Conservation (phyloP, 2,888 invertebrate species). For the Microchrysa polita region DNA sequence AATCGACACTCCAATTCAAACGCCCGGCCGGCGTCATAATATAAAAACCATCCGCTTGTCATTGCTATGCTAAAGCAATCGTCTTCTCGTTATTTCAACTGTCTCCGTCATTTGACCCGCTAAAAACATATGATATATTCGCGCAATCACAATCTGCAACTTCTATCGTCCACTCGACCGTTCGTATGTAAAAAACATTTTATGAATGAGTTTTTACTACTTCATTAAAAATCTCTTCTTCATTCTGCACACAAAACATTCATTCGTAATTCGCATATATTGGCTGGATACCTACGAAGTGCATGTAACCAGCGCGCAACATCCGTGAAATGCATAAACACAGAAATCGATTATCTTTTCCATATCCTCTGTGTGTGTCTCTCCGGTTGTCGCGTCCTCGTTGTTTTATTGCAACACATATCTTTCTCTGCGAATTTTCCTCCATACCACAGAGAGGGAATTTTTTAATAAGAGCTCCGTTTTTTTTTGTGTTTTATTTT, state of each 20-base stretch:
- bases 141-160: neutral
- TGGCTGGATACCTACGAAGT: neutral
- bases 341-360: slow-evolving; percentile 64
- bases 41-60: too few relatives aligned
- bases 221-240: slow-evolving; percentile 59
- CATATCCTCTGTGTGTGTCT: slow-evolving; percentile 12
- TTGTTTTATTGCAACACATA: slow-evolving; percentile 12
- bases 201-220: slow-evolving; percentile 65
- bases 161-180: neutral
- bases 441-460: slow-evolving; percentile 5
- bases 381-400: neutral
- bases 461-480: slow-evolving; percentile 35
- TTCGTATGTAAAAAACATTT: slow-evolving; percentile 53
- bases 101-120: slow-evolving; percentile 23
- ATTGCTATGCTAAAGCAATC: too few relatives aligned
- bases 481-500: slow-evolving; percentile 7
- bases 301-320: neutral
- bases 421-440: slow-evolving; percentile 4
- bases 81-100: neutral
- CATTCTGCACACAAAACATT: neutral
- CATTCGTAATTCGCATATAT: neutral
- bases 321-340: slow-evolving; percentile 38
- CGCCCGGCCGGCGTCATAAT: too few relatives aligned
- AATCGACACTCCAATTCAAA: too few relatives aligned
- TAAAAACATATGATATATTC: too few relatives aligned